Evolutionary conservation across 2,113 vertebrate species (phyloP), one percentile per base, ranked within the genome.

Genomic region (Toxotes jaculatrix): DNA sequence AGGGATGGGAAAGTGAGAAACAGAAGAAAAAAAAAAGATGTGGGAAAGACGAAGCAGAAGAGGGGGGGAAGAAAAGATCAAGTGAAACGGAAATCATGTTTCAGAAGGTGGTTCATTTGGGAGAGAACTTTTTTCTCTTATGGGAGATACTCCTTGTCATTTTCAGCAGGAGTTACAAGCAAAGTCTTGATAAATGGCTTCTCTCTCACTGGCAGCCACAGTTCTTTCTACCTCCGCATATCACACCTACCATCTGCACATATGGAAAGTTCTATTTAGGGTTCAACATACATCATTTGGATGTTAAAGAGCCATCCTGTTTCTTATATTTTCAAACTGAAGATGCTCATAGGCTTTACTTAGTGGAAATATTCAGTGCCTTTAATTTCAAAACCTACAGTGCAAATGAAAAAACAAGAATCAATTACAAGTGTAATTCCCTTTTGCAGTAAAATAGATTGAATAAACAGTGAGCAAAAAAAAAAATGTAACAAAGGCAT

Each of bases 121-220:
- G 21, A 43, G 23, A 34, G 53, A 57, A 17, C 19, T 69, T 40
- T 19, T n/a, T 51, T 9, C 27, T 42, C 68, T 47, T 55, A 36
- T 75, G 72, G 73, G 85, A 77, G 8, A 11, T 19, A 10, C 11
- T 23, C 21, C 51, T 70, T 49, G 55, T 71, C 38, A 42, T 68
- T 49, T n/a, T 63, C 19, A 59, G 51, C n/a, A 38, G 23, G 51
- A 68, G 42, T 56, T 38, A 11, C 1, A 32, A n/a, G 11, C 14
- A 70, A 23, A 21, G 23, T 63, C 56, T 59, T 53, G 7, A 32
- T 31, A 49, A 71, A 47, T 21, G 3, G 9, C 66, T 75, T 56
- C 17, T 59, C 55, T 45, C 51, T 21, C 32, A n/a, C 47, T 7
- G 40, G 13, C 53, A 74, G 49, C 21, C 21, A 38, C n/a, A 34